Evolutionary conservation across 2,888 invertebrate genomes (phyloP).

Genomic region (Thera britannica): DNA sequence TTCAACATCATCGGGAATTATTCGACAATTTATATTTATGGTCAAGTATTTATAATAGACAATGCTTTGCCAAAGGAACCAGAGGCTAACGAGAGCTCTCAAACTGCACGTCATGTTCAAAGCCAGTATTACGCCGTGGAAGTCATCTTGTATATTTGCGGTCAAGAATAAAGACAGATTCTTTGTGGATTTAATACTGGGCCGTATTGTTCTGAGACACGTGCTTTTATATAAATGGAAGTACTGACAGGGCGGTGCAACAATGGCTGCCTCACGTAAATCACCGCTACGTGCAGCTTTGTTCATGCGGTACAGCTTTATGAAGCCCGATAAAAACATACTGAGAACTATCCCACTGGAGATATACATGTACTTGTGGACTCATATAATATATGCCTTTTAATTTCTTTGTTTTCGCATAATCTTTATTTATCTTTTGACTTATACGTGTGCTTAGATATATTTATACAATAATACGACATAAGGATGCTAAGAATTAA

Average conservation of each 20-base stretch:
- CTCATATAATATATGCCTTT: not conserved
- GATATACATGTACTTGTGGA: conserved; percentile 3
- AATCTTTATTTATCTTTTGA: too few species aligned
- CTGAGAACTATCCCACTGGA: conserved; percentile 33
- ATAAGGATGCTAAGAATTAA: too few species aligned
- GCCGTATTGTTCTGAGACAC: conserved; percentile 33
- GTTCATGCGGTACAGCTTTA: conserved; percentile 36
- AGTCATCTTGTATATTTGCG: conserved; percentile 48
- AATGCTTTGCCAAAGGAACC: conserved; percentile 58
- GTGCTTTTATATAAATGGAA: conserved; percentile 39
- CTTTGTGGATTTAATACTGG: conserved; percentile 21
- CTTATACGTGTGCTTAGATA: too few species aligned
- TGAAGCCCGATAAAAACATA: conserved; percentile 32
- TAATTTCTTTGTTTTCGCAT: too few species aligned
- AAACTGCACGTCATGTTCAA: conserved; percentile 53
- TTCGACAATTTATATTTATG: conserved; percentile 53
- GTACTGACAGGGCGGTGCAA: conserved; percentile 35
- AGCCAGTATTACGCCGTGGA: conserved; percentile 44
- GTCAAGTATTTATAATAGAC: conserved; percentile 59
- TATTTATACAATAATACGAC: too few species aligned
- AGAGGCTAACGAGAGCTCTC: conserved; percentile 52
- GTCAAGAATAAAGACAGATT: conserved; percentile 24
- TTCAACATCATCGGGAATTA: conserved; percentile 55
- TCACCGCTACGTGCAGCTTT: conserved; percentile 41
- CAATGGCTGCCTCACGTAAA: conserved; percentile 44